Evolutionary conservation across 1,140 invertebrate species (phyloP), one percentile per base, ranked within the genome.

Genomic region (Drosophila orosa): DNA sequence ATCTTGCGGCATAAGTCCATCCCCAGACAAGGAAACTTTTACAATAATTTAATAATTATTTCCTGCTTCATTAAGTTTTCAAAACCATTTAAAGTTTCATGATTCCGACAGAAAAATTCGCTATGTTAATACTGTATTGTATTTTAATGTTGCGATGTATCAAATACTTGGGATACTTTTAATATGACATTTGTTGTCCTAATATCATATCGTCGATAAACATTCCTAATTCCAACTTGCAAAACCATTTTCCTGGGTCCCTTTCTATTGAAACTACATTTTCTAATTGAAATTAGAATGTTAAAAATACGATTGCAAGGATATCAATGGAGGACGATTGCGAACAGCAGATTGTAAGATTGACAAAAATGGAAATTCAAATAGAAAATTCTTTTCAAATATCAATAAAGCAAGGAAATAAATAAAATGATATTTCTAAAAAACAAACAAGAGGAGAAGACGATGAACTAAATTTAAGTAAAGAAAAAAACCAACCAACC

Each of bases 381-480:
- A 77, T 87, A 87, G 85, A 83, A 67, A 87, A 87, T 87, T 82
- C 84, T 90, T 87, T 81, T 80, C 79, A 90, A 80, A 89, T 89
- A 89, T 89, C 84, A 89, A 89, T 89, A 87, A 87, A 84, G 84
- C 87, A 87, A 84, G 45, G 63, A 66, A 42, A 68, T 48, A 52
- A 80, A 63, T 52, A 62, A 55, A 75, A 60, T 52, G 62, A 76
- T 72, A 80, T 84, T 85, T 66, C 78, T 85, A 29, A 52, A 52
- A 50, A 31, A 48, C 75, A 29, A 68, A 62, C 58, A 54, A 24
- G 45, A 69, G 67, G 55, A 44, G 40, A 58, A 47, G 74, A 44
- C 60, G 8, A 61, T 44, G 69, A 29, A 60, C 24, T 31, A 71
- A 60, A 52, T 12, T 39, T 52, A 69, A 71, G 27, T 29, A 29